Base-by-base conservation (phyloP, 2,113 vertebrate genomes). In the Lasiurus cinereus region DNA sequence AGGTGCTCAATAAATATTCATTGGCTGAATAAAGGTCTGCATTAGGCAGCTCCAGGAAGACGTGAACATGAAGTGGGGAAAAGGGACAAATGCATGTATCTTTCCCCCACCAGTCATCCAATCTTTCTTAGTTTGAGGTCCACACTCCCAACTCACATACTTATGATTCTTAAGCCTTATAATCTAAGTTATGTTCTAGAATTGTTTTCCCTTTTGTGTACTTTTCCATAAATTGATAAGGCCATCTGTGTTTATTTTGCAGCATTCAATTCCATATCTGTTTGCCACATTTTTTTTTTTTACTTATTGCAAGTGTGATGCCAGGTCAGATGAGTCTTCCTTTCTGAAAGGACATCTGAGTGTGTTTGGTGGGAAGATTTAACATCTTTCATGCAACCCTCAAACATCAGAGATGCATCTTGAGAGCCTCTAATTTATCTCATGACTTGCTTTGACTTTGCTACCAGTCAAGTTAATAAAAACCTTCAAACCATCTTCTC, bases 371-470 rank as follows among this genome's bases (percentile, higher is more conserved):
- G 54, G 33, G 73, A 73, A 90, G 46, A 24, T 43, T 52, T 84
- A 43, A 29, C 70, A 64, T n/a, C 43, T 95, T 86, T n/a, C 52
- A 62, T 15, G 33, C 46, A 48, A 10, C 39, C 21, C 48, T 83
- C 59, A 56, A 18, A 48, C 69, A 19, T 87, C 62, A 77, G 46
- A 77, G 52, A 86, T 89, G n/a, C 27, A 46, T 88, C 48, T 46
- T 46, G n/a, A n/a, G 43, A 67, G n/a, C 21, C 52, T 73, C 22
- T 59, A 62, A 39, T 77, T 93, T 93, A 39, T 92, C 27, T 91
- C 33, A 12, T 77, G 48, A 85, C n/a, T 56, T 85, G 43, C 72
- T 93, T 94, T 83, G 59, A 93, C 52, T 43, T 93, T 46, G 46
- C n/a, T 29, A 6, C 9, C 10, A 43, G 0, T 95, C 62, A 90